These are phyloP conservation scores for Trisateles emortualis DNA, from an alignment of 2,888 invertebrate genomes.

Conservation along the genomic window DNA sequence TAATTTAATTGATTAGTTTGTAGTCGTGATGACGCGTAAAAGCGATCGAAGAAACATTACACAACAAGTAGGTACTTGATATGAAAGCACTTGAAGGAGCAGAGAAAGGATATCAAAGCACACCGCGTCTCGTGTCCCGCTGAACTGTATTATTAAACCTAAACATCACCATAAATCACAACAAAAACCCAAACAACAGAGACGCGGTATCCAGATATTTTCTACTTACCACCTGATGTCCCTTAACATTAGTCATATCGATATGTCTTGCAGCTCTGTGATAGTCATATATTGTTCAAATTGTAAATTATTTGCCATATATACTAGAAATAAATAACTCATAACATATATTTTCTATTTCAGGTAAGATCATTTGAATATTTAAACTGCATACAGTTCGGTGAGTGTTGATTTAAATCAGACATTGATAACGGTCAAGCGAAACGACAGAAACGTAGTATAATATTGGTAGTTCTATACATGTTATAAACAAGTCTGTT, in stretches of 20 bases:
- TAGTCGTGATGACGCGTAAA: too few relatives aligned
- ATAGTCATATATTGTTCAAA: too few relatives aligned
- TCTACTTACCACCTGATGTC: not conserved
- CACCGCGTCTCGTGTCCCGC: too few relatives aligned
- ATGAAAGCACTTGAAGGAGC: too few relatives aligned
- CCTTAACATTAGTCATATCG: not conserved
- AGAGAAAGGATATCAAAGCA: too few relatives aligned
- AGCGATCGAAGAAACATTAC: too few relatives aligned
- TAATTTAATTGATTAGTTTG: too few relatives aligned
- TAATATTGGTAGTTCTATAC: not conserved
- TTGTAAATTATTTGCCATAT: not conserved
- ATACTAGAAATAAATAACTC: not conserved
- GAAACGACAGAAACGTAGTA: not conserved
- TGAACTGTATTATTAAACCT: too few relatives aligned
- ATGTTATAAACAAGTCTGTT: constrained; percentile 3
- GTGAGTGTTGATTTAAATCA: constrained; percentile 4
- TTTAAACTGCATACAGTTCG: not conserved
- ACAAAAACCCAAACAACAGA: not conserved
- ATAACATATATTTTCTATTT: not conserved
- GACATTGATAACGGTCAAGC: constrained; percentile 9
- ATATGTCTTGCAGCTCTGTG: not conserved
- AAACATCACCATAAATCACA: not conserved
- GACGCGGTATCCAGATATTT: not conserved
- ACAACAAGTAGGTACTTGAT: too few relatives aligned
- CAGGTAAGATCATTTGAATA: constrained; percentile 6